These are phyloP conservation scores for Acholoe squamosa DNA, from an alignment of 2,888 invertebrate genomes.

Conservation along the genomic window DNA sequence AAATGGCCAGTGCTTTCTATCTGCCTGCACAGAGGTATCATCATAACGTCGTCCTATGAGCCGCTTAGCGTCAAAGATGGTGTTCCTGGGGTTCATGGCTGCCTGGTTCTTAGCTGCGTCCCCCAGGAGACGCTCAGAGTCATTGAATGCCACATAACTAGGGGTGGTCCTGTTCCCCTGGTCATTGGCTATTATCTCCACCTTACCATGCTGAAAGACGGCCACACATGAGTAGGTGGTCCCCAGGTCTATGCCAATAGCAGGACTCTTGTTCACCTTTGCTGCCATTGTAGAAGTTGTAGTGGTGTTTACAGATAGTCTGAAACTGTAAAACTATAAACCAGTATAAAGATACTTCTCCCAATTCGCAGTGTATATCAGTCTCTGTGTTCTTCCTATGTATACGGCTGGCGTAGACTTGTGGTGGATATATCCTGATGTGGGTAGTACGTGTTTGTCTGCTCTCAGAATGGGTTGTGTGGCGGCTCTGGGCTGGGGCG, in stretches of 20 bases:
- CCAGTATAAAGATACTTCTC: too few species aligned
- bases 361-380: too few species aligned
- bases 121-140: constrained; percentile 84
- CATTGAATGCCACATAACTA: constrained; percentile 89
- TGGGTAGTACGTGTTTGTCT: too few species aligned
- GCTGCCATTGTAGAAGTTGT: background rate
- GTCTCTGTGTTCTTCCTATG: too few species aligned
- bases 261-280: constrained; percentile 67
- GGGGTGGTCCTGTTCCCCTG: constrained; percentile 89
- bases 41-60: constrained; percentile 91
- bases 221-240: constrained; percentile 89
- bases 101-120: constrained; percentile 85
- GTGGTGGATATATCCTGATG: too few species aligned
- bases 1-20: constrained; percentile 93
- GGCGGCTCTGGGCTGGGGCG: background rate
- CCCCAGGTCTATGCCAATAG: constrained; percentile 94
- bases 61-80: constrained; percentile 86
- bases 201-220: constrained; percentile 84
- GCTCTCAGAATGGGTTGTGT: background rate
- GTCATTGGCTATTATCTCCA: constrained; percentile 85
- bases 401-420: too few species aligned
- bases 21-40: constrained; percentile 90
- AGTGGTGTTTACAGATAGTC: too few species aligned
- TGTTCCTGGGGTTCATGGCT: constrained; percentile 90
- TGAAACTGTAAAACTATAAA: too few species aligned